phyloP scores from a whole-genome alignment of 2,888 invertebrate species.

The Cryptus viduatorius region DNA sequence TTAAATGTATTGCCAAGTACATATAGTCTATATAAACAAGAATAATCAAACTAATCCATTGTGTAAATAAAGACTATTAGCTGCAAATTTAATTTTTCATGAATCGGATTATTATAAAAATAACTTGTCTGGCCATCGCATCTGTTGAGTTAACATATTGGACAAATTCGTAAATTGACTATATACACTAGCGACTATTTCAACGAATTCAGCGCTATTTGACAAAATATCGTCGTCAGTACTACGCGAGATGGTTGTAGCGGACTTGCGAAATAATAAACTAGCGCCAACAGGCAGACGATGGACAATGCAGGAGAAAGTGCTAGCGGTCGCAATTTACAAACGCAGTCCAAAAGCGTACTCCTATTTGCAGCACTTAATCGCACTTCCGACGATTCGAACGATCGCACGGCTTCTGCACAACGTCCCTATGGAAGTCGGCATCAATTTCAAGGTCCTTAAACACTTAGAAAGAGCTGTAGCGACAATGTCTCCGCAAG shows the following conservation, averaged over 20 bases:
- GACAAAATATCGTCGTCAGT: conserved; percentile 11
- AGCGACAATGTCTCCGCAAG: conserved; percentile 62
- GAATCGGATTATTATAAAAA: too few relatives aligned
- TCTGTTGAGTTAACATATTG: too few relatives aligned
- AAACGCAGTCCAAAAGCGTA: conserved; percentile 71
- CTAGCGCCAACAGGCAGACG: conserved; percentile 7
- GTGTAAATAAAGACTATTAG: too few relatives aligned
- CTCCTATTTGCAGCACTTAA: conserved; percentile 63
- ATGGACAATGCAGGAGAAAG: conserved; percentile 64
- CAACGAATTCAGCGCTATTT: too few relatives aligned
- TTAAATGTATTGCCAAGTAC: too few relatives aligned
- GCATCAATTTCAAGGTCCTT: conserved; percentile 64
- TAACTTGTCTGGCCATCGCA: too few relatives aligned
- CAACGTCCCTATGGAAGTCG: conserved; percentile 68
- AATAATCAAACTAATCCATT: too few relatives aligned
- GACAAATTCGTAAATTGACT: too few relatives aligned
- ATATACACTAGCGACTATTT: too few relatives aligned
- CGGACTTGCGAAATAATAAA: neutral
- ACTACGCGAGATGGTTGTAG: conserved; percentile 8
- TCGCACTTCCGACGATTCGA: conserved; percentile 69
- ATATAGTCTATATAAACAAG: too few relatives aligned
- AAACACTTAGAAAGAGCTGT: conserved; percentile 59
- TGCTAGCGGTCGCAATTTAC: conserved; percentile 70
- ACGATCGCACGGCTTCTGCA: conserved; percentile 68
- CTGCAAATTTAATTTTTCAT: too few relatives aligned